These are phyloP conservation scores for Podiceps cristatus DNA, from an alignment of 2,113 vertebrate species.

Conservation along the genomic window DNA sequence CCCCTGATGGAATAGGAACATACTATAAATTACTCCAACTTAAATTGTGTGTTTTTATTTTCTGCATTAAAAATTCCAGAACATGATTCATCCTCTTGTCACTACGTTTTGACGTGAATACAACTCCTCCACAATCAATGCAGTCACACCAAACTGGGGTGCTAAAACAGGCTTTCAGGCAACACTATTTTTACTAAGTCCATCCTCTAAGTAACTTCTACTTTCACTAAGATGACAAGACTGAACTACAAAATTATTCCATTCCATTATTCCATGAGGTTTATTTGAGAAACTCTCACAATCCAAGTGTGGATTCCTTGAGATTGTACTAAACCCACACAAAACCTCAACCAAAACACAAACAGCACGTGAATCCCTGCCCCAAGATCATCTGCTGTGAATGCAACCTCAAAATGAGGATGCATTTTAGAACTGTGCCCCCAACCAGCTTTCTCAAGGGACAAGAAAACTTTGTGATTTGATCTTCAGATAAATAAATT, in stretches of 20 bases:
- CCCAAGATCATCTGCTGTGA: background rate
- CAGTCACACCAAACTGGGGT: background rate
- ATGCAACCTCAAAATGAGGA: background rate
- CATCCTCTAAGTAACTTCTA: background rate
- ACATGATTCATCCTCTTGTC: background rate
- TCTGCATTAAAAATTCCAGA: background rate
- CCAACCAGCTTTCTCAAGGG: background rate
- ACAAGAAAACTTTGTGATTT: background rate
- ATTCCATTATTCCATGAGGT: background rate
- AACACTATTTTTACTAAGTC: background rate
- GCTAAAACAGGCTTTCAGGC: background rate
- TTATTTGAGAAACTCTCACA: background rate
- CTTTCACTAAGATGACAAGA: background rate
- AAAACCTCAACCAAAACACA: background rate
- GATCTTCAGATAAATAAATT: background rate
- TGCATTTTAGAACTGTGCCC: background rate
- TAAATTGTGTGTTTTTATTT: background rate
- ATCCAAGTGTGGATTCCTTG: background rate
- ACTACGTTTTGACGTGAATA: background rate
- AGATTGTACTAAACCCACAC: background rate
- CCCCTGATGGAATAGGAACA: background rate
- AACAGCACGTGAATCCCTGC: background rate
- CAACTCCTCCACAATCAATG: background rate
- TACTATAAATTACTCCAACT: background rate
- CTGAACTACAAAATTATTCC: background rate